Percentiles rank a stretch among this genome's conserved stretches.
These are phyloP conservation scores for Australoheros facetus DNA, from an alignment of 2,797 vertebrate genomes.

Conservation along the genomic window DNA sequence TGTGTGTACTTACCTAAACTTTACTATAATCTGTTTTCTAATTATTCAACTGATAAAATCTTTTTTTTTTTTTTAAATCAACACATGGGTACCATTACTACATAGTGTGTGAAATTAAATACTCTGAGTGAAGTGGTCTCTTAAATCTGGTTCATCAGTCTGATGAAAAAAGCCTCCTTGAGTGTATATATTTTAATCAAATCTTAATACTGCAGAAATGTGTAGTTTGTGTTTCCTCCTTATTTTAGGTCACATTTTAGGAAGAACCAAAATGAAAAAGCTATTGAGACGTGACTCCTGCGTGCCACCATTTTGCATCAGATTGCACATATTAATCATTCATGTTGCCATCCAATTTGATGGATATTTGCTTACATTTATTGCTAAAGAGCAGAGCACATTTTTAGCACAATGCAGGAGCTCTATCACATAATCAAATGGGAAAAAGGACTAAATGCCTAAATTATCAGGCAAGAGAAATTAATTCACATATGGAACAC, in stretches of 20 bases:
- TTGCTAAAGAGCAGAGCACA: not conserved
- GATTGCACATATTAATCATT: conserved; percentile 22
- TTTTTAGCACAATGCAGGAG: not conserved
- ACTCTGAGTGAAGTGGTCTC: no score
- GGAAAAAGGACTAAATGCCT: not conserved
- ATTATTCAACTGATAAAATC: no score
- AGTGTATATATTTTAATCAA: not conserved
- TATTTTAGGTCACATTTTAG: not conserved
- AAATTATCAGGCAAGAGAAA: not conserved
- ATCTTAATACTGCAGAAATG: not conserved
- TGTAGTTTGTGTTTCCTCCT: not conserved
- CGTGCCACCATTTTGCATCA: not conserved
- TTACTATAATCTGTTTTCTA: no score
- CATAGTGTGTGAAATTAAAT: no score
- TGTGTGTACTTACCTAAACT: no score
- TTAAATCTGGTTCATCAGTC: no score
- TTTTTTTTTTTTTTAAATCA: no score
- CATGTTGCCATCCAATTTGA: not conserved
- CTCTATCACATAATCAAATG: not conserved
- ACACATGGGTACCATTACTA: no score
- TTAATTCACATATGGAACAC: not conserved
- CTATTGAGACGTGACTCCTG: not conserved
- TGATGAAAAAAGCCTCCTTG: not conserved
- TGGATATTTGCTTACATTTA: not conserved
- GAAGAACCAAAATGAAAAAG: not conserved